Evolutionary conservation across 2,888 invertebrate species (phyloP), one percentile per base, ranked within the genome.

Genomic region (Cheilosia urbana): DNA sequence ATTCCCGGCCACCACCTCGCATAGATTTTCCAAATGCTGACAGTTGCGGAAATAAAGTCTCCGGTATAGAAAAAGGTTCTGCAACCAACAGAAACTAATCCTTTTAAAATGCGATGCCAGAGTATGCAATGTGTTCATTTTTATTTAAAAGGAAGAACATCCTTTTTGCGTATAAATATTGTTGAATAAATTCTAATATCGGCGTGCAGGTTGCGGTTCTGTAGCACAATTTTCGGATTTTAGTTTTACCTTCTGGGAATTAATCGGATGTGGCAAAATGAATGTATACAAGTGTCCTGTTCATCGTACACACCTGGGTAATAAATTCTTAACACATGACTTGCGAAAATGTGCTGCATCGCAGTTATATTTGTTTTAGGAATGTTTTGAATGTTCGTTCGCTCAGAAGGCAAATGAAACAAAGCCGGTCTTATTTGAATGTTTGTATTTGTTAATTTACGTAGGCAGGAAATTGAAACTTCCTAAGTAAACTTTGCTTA

Each of bases 1-100:
- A 63, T 47, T 69, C 27, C 30, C 11, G 42, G 49, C 37, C n/a
- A 42, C 58, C n/a, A 62, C 24, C 77, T 69, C 62, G 72, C 90
- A 90, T 91, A 90, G 88, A 90, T 91, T 90, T 90, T 82, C 73
- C 89, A 90, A 90, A 89, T 88, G 89, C 87, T 88, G 91, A 91
- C 91, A 91, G 89, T 80, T 73, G 66, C 89, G 91, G 91, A 91
- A 91, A 91, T 91, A 90, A 91, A 89, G 89, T 80, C 89, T 81
- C 85, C 85, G 85, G 85, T 85, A 81, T 81, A 85, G 85, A 81
- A 85, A 81, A 85, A 81, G 85, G 85, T 85, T 85, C 77, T 34
- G 37, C 34, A 27, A 42, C 45, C 68, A 65, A 17, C 72, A 63
- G 19, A 71, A 75, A 66, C 85, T 81, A 81, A 85, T 85, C 76